Conservation (phyloP, 2,888 invertebrate species). For the Criorhina ranunculi region DNA sequence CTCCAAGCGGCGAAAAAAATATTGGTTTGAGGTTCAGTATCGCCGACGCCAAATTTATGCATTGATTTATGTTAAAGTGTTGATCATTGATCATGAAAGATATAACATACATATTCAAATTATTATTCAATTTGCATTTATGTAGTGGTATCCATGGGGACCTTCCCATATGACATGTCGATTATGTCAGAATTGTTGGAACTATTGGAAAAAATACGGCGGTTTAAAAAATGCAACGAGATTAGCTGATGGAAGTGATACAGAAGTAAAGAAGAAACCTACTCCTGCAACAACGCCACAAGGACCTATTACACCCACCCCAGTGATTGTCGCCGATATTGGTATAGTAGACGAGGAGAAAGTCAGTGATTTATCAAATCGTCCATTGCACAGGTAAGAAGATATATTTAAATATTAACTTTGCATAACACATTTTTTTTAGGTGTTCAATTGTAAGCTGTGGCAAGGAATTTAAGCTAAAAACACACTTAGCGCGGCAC, state of each 20-base stretch:
- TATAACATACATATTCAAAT: no score
- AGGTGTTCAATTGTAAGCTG: constrained; percentile 96
- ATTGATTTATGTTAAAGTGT: not conserved
- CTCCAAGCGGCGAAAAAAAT: no score
- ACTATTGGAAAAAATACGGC: constrained; percentile 99
- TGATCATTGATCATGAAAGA: not conserved
- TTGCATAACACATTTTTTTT: constrained; percentile 54
- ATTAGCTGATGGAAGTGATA: constrained; percentile 84
- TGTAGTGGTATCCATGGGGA: constrained; percentile 99
- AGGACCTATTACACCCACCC: constrained; percentile 76
- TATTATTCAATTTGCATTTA: constrained; percentile 85
- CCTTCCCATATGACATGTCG: constrained; percentile 96
- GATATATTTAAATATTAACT: not conserved
- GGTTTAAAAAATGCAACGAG: constrained; percentile 93
- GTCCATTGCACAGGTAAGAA: constrained; percentile 83
- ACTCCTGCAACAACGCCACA: constrained; percentile 75
- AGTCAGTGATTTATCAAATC: constrained; percentile 84
- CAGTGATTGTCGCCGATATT: constrained; percentile 58
- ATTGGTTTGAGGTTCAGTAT: no score
- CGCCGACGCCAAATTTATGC: no score
- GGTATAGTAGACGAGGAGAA: constrained; percentile 85
- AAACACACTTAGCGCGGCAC: constrained; percentile 96
- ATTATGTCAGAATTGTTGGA: constrained; percentile 97
- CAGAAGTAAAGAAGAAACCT: constrained; percentile 84
- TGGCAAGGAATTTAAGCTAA: constrained; percentile 97